Evolutionary conservation across 2,797 vertebrate genomes (phyloP), one percentile per base, ranked within the genome.

Genomic region (Lateolabrax maculatus): DNA sequence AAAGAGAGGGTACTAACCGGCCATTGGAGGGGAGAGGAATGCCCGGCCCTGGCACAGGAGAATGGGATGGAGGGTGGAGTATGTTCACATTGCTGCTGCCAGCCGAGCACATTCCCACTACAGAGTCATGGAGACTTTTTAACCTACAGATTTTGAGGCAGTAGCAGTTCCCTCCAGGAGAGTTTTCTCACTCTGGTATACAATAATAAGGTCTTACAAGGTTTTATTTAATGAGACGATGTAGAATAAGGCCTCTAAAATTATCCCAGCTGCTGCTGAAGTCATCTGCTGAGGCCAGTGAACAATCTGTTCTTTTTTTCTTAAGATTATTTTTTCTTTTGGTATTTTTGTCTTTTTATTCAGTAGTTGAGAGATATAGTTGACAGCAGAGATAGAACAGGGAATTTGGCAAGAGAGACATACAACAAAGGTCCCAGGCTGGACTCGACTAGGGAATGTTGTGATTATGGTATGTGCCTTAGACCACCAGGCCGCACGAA

Each of bases 1-100:
- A 84, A 87, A 84, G 81, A 85, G 76, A 29, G 88, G 86, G 91
- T 62, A 79, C 79, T 77, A 81, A 83, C 82, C 58, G 87, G 84
- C 88, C 89, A 77, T 79, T 87, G 85, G 90, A 91, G 83, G 92
- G 80, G 90, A 84, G 91, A 93, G 93, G 92, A 93, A 94, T 93
- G 91, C 91, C 90, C 80, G 81, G 90, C 75, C 88, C 89, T 93
- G 91, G 92, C 92, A 93, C 83, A 69, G 77, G 58, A 85, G 82
- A 87, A 86, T 74, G 84, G 86, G 88, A 87, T 67, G 77, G 85
- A 91, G 92, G 88, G 88, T 88, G 90, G 87, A 92, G 90, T 89
- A 80, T 85, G 85, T 91, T 90, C 88, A 89, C 87, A 84, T 79
- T 37, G 73, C 85, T 57, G 86, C 87, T 91, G 93, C 91, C 89